Evolutionary conservation across 2,888 invertebrate species (phyloP).

Genomic region (Schizaphis graminum): DNA sequence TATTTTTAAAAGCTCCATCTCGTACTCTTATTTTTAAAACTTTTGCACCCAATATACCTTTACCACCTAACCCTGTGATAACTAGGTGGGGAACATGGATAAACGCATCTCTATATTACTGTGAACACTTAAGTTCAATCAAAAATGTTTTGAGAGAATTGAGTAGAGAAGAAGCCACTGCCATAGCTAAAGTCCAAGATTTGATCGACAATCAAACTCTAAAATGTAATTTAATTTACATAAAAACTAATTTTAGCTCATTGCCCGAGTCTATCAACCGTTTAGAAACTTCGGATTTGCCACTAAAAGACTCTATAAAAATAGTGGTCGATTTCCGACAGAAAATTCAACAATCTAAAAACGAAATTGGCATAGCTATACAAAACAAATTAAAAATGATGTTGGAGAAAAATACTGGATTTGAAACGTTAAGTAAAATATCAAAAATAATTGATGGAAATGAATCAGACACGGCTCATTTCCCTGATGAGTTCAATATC

Average conservation of each 20-base stretch:
- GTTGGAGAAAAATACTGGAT: too few relatives aligned
- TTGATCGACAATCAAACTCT: too few relatives aligned
- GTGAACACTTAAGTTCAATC: background rate
- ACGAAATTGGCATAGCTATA: background rate
- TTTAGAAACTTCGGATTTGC: too few relatives aligned
- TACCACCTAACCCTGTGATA: constrained; percentile 21
- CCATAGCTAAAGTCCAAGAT: too few relatives aligned
- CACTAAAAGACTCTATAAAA: too few relatives aligned
- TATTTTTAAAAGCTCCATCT: constrained; percentile 10
- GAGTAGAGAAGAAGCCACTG: background rate
- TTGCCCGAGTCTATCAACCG: too few relatives aligned
- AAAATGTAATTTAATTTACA: too few relatives aligned
- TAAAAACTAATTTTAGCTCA: too few relatives aligned
- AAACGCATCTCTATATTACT: constrained; percentile 21
- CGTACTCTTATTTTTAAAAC: constrained; percentile 10
- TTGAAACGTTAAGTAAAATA: too few relatives aligned
- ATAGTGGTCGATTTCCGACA: too few relatives aligned
- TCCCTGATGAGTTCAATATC: constrained; percentile 25
- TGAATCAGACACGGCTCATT: constrained; percentile 19
- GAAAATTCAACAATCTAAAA: too few relatives aligned
- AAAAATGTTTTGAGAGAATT: constrained; percentile 4
- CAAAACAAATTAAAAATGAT: background rate
- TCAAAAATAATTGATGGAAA: too few relatives aligned
- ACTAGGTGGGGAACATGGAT: constrained; percentile 21
- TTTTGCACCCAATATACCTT: constrained; percentile 11